Evolutionary conservation across 2,888 invertebrate genomes (phyloP).

Genomic region (Epirrhoe tristata): DNA sequence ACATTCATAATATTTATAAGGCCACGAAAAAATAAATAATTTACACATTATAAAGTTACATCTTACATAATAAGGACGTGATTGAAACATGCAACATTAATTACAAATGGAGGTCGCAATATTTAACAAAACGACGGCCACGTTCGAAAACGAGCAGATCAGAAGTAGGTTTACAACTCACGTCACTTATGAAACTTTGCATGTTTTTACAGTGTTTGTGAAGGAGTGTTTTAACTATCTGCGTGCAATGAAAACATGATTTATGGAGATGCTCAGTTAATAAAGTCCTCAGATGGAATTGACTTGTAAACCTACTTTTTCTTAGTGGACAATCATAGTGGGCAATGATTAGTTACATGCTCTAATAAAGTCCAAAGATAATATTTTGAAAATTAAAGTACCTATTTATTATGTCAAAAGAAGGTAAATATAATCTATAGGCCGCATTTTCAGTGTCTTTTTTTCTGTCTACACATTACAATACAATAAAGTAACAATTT

Average conservation of each 20-base stretch:
- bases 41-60: constrained; percentile 39
- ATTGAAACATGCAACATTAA: constrained; percentile 38
- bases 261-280: no score
- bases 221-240: neutral
- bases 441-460: neutral
- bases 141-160: constrained; percentile 1
- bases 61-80: constrained; percentile 39
- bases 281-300: neutral
- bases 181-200: neutral
- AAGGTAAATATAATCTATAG: neutral
- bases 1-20: constrained; percentile 55
- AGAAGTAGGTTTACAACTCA: constrained; percentile 15
- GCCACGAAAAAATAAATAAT: constrained; percentile 55
- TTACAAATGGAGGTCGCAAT: constrained; percentile 29
- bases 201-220: neutral
- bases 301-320: neutral
- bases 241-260: neutral
- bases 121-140: constrained; percentile 20
- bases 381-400: neutral
- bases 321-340: neutral
- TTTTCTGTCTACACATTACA: constrained; percentile 6
- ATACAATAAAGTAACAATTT: neutral
- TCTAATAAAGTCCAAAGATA: neutral
- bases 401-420: constrained; percentile 9
- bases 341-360: neutral